Evolutionary conservation across 2,797 vertebrate genomes (phyloP).

Genomic region (Pyrocephalus nanus): DNA sequence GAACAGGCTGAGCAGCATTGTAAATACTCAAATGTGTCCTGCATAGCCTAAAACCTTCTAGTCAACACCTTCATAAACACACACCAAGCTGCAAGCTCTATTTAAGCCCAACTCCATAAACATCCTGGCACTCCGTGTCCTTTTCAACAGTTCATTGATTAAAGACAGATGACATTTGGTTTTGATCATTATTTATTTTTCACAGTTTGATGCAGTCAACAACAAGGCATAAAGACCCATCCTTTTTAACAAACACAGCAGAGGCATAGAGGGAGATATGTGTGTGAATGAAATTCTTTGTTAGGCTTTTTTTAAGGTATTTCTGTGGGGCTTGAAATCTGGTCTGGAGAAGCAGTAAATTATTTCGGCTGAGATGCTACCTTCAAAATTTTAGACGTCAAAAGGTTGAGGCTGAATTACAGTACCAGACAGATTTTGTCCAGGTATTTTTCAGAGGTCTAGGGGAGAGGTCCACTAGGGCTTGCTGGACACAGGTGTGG

Average conservation of each 20-base stretch:
- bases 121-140: slow-evolving; percentile 53
- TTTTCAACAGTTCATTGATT: slow-evolving; percentile 64
- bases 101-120: slow-evolving; percentile 44
- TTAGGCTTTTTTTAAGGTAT: not conserved
- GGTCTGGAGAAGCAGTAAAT: not conserved
- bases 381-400: not conserved
- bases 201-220: slow-evolving; percentile 40
- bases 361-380: not conserved
- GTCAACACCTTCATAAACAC: slow-evolving; percentile 53
- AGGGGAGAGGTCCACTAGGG: not conserved
- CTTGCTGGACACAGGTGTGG: not conserved
- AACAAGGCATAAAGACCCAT: slow-evolving; percentile 11
- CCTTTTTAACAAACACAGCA: not conserved
- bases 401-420: not conserved
- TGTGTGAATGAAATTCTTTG: not conserved
- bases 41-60: not conserved
- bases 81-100: slow-evolving; percentile 6
- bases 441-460: not conserved
- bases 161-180: slow-evolving; percentile 68
- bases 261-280: not conserved
- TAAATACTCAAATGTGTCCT: not conserved
- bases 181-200: slow-evolving; percentile 68
- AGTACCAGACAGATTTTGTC: not conserved
- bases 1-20: not conserved
- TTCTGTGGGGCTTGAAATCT: not conserved